Evolutionary conservation across 2,888 invertebrate species (phyloP).

Genomic region (Drosophila mercatorum): DNA sequence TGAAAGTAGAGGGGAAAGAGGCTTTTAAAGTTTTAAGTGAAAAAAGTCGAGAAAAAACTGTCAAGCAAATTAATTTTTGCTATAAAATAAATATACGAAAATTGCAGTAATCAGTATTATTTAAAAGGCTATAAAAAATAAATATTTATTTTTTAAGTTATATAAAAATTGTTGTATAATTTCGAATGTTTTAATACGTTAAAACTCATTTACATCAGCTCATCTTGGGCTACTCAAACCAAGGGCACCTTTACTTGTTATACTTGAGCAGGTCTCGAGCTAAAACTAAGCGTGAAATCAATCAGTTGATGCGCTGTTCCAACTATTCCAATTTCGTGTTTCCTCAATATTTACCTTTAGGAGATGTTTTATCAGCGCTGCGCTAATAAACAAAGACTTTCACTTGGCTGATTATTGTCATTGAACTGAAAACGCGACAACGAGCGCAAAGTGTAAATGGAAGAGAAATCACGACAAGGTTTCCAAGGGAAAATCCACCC

Average conservation of each 20-base stretch:
- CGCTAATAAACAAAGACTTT: constrained; percentile 70
- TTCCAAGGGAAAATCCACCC: constrained; percentile 1
- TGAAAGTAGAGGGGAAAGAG: too few relatives aligned
- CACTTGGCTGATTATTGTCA: constrained; percentile 70
- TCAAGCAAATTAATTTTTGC: too few relatives aligned
- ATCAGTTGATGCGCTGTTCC: constrained; percentile 19
- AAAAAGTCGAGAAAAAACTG: too few relatives aligned
- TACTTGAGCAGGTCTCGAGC: background rate
- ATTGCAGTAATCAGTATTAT: too few relatives aligned
- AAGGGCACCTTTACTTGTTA: background rate
- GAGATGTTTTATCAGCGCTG: constrained; percentile 38
- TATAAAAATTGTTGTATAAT: too few relatives aligned
- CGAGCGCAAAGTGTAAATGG: constrained; percentile 49
- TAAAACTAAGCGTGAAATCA: constrained; percentile 12
- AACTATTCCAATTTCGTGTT: constrained; percentile 10
- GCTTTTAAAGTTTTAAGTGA: too few relatives aligned
- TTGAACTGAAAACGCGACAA: constrained; percentile 61
- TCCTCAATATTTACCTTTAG: constrained; percentile 16
- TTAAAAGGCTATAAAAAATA: too few relatives aligned
- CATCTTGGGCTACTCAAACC: background rate
- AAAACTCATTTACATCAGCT: background rate
- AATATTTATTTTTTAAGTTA: too few relatives aligned
- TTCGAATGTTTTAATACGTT: too few relatives aligned
- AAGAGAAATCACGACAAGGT: constrained; percentile 46
- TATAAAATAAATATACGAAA: too few relatives aligned